phyloP scores from a whole-genome alignment of 1,140 invertebrate species.

The Drosophila athabasca region DNA sequence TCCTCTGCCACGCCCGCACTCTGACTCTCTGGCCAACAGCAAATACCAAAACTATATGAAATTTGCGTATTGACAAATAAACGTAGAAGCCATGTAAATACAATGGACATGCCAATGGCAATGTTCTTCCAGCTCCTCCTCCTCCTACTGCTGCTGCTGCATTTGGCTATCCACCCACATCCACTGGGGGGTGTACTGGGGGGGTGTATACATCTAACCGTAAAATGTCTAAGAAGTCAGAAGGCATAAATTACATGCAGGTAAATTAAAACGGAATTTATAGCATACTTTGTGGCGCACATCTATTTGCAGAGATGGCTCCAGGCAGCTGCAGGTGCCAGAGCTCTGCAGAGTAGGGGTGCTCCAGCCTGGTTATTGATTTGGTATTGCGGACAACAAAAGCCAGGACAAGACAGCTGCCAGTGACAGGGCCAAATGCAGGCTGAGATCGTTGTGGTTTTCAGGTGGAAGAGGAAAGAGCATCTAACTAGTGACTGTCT shows the following conservation, averaged over 20 bases:
- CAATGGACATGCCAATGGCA: constrained; percentile 78
- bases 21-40: constrained; percentile 1
- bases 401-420: constrained; percentile 46
- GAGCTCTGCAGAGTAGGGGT: no score
- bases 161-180: constrained; percentile 7
- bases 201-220: constrained; percentile 6
- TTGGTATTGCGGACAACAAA: constrained; percentile 41
- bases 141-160: constrained; percentile 2
- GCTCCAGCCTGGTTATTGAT: constrained; percentile 36
- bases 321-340: constrained; percentile 27
- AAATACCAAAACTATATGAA: constrained; percentile 72
- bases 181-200: neutral
- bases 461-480: constrained; percentile 6
- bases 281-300: constrained; percentile 79
- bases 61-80: constrained; percentile 82
- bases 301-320: constrained; percentile 63
- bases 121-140: constrained; percentile 37
- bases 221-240: constrained; percentile 77
- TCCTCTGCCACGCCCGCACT: constrained; percentile 26
- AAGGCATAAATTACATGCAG: constrained; percentile 81
- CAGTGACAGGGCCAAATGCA: constrained; percentile 18
- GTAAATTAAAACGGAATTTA: constrained; percentile 82
- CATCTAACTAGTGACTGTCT: no score
- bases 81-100: constrained; percentile 76
- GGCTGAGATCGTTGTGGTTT: constrained; percentile 39